phyloP scores from a whole-genome alignment of 2,888 invertebrate species.

The Tenthredo mesomela region DNA sequence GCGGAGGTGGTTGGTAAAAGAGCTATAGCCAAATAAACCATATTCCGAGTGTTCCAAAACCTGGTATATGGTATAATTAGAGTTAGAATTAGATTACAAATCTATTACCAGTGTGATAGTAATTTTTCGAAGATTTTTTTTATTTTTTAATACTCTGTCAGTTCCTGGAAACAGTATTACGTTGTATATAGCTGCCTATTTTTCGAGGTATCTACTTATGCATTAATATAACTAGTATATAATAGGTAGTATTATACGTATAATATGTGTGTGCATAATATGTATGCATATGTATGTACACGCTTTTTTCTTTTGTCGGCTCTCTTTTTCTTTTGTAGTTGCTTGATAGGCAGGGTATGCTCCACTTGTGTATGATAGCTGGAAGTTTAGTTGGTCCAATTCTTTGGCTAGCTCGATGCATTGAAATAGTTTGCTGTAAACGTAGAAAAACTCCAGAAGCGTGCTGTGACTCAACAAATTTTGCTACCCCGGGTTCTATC shows the following conservation, averaged over 20 bases:
- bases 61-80: not conserved
- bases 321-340: not conserved
- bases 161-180: slow-evolving; percentile 39
- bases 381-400: not conserved
- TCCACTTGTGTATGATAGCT: not conserved
- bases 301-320: not conserved
- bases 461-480: not conserved
- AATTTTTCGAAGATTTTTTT: not conserved
- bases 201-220: not conserved
- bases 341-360: not conserved
- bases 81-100: not conserved
- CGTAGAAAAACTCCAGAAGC: not conserved
- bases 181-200: not conserved
- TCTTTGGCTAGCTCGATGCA: not conserved
- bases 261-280: not conserved
- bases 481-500: not conserved
- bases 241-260: not conserved
- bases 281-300: not conserved
- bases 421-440: not conserved
- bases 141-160: not conserved
- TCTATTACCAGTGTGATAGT: not conserved
- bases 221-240: not conserved
- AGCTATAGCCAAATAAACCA: not conserved
- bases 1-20: slow-evolving; percentile 54
- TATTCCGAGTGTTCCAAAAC: not conserved